Evolutionary conservation across 2,888 invertebrate species (phyloP).

Genomic region (Scaptomyza caliginosa): DNA sequence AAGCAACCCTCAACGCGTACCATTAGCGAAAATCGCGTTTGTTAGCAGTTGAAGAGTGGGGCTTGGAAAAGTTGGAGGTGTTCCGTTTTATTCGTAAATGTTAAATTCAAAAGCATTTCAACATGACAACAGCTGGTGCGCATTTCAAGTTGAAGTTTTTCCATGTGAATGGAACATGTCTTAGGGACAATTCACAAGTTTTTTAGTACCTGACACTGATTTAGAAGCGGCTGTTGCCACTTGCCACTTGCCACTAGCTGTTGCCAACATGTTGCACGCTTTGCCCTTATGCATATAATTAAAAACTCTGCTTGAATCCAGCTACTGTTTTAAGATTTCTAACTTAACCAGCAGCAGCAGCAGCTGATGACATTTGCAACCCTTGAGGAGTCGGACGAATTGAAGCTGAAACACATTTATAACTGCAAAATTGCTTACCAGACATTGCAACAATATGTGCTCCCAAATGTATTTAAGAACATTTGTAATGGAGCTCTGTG

Average conservation of each 20-base stretch:
- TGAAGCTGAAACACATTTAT: slow-evolving; percentile 45
- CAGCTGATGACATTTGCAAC: slow-evolving; percentile 70
- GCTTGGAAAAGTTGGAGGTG: neutral
- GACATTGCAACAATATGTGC: slow-evolving; percentile 75
- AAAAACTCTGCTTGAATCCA: slow-evolving; percentile 39
- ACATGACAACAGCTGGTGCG: slow-evolving; percentile 66
- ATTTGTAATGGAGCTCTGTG: slow-evolving; percentile 36
- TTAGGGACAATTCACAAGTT: slow-evolving; percentile 53
- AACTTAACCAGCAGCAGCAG: slow-evolving; percentile 23
- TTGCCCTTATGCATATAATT: slow-evolving; percentile 64
- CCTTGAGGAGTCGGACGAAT: neutral
- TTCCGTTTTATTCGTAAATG: slow-evolving; percentile 25
- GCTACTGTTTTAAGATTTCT: slow-evolving; percentile 14
- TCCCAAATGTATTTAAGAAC: slow-evolving; percentile 65
- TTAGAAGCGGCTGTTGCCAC: slow-evolving; percentile 32
- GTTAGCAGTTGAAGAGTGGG: neutral
- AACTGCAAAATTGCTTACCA: slow-evolving; percentile 51
- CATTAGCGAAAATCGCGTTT: slow-evolving; percentile 44
- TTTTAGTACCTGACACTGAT: slow-evolving; percentile 55
- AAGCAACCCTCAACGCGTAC: slow-evolving; percentile 60
- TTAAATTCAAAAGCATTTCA: slow-evolving; percentile 70
- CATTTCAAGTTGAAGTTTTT: slow-evolving; percentile 4
- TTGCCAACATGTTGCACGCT: slow-evolving; percentile 64
- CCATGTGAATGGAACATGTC: too few relatives aligned
- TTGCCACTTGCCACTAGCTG: slow-evolving; percentile 22